Percentiles rank a stretch among this genome's conserved stretches.
Evolutionary conservation across 2,888 invertebrate species (phyloP).

Genomic region (Perithous albicinctus): DNA sequence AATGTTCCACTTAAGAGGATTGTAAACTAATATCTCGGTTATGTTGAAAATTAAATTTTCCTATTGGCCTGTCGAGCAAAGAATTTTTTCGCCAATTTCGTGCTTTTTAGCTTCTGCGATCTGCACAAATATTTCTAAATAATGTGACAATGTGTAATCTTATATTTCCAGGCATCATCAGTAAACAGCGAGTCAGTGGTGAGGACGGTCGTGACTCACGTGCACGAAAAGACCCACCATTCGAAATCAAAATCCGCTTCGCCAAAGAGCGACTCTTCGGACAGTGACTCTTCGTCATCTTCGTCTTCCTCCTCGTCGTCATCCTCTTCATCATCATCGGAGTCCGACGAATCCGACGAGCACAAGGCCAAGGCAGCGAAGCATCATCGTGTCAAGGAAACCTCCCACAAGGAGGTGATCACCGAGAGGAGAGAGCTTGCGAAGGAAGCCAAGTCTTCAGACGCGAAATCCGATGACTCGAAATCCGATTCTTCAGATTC

Average conservation of each 20-base stretch:
- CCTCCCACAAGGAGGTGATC: not conserved
- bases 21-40: no score
- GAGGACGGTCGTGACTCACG: not conserved
- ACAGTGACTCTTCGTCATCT: no score
- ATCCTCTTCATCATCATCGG: no score
- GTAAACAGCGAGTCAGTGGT: not conserved
- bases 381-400: not conserved
- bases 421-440: no score
- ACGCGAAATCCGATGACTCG: not conserved
- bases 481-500: not conserved
- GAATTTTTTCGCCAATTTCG: no score
- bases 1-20: no score
- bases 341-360: not conserved
- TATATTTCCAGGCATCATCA: not conserved
- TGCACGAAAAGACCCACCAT: not conserved
- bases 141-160: not conserved
- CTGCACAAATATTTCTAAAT: not conserved
- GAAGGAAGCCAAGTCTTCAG: no score
- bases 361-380: not conserved
- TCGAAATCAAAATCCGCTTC: not conserved
- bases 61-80: no score
- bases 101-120: no score
- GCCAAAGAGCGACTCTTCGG: not conserved
- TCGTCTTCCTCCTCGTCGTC: no score
- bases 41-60: no score